phyloP scores from a whole-genome alignment of 2,888 invertebrate genomes.

The Rosalia funebris region DNA sequence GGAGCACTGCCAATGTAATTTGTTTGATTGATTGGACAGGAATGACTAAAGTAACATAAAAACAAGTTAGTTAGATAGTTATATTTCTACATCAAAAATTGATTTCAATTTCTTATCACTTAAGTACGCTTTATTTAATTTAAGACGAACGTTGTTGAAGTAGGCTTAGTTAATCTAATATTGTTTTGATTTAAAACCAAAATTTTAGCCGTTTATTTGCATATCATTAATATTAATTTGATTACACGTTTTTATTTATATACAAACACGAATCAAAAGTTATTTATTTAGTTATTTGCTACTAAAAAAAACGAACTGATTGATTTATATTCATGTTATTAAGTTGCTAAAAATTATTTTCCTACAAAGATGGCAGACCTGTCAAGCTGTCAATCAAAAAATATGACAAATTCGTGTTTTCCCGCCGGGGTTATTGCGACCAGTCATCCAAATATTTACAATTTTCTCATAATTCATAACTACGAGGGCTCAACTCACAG shows the following conservation, averaged over 20 bases:
- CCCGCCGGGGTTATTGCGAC: not conserved
- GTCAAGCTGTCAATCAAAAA: not conserved
- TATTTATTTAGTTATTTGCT: too few relatives aligned
- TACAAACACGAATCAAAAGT: too few relatives aligned
- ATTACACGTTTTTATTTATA: not conserved
- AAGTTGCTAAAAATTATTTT: too few relatives aligned
- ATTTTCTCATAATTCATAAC: slow-evolving; percentile 64
- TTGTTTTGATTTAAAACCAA: too few relatives aligned
- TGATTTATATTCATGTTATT: too few relatives aligned
- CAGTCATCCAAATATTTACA: slow-evolving; percentile 44
- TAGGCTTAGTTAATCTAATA: too few relatives aligned
- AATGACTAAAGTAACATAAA: not conserved
- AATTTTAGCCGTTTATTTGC: not conserved
- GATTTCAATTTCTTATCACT: too few relatives aligned
- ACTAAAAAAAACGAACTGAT: too few relatives aligned
- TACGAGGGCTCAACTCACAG: slow-evolving; percentile 61
- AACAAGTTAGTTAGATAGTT: not conserved
- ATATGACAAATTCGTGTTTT: not conserved
- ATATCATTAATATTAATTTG: slow-evolving; percentile 6
- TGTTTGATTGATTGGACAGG: slow-evolving; percentile 24
- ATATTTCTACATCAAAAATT: too few relatives aligned
- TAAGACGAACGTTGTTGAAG: too few relatives aligned
- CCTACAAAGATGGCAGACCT: too few relatives aligned
- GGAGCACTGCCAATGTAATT: slow-evolving; percentile 42
- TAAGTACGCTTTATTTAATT: too few relatives aligned